A percentile compares a stretch with the other conserved stretches of the same genome.
Evolutionary conservation across 2,888 invertebrate species (phyloP).

Genomic region (Drosophila koepferae): DNA sequence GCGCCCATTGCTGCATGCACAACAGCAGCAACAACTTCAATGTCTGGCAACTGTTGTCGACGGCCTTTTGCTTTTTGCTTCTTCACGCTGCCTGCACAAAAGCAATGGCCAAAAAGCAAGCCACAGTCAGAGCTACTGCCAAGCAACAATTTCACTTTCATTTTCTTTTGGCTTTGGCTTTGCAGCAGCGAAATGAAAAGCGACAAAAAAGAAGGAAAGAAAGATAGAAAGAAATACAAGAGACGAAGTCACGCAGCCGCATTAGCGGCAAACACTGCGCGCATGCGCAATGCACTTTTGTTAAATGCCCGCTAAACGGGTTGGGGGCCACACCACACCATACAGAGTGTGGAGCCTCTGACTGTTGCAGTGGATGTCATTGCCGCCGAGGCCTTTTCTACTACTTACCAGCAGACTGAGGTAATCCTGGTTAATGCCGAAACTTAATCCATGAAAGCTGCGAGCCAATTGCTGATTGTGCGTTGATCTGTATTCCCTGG

Average conservation of each 20-base stretch:
- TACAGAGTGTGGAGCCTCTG: conserved; percentile 2
- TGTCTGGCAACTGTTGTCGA: conserved; percentile 36
- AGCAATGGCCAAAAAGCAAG: conserved; percentile 53
- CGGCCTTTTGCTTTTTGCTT: conserved; percentile 43
- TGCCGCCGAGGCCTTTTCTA: conserved; percentile 7
- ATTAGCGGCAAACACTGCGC: conserved; percentile 60
- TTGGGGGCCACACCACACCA: not conserved
- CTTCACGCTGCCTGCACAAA: conserved; percentile 76
- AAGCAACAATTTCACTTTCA: conserved; percentile 79
- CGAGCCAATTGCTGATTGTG: conserved; percentile 53
- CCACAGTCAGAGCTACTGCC: conserved; percentile 20
- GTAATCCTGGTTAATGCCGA: conserved; percentile 66
- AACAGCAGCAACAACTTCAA: conserved; percentile 30
- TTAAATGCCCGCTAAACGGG: conserved; percentile 39
- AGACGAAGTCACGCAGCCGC: conserved; percentile 68
- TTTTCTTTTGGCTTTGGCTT: conserved; percentile 74
- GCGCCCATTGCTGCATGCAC: conserved; percentile 36
- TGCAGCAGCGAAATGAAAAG: conserved; percentile 56
- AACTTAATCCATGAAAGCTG: conserved; percentile 73
- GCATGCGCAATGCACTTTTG: conserved; percentile 71
- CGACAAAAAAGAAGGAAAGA: conserved; percentile 41
- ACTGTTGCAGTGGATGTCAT: conserved; percentile 13
- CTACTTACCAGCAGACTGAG: conserved; percentile 76
- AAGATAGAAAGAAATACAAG: conserved; percentile 21
- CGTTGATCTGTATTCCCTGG: conserved; percentile 15